A percentile compares a stretch with the other conserved stretches of the same genome.
These are phyloP conservation scores for Burhinus oedicnemus DNA, from an alignment of 2,113 vertebrate genomes.

Conservation along the genomic window DNA sequence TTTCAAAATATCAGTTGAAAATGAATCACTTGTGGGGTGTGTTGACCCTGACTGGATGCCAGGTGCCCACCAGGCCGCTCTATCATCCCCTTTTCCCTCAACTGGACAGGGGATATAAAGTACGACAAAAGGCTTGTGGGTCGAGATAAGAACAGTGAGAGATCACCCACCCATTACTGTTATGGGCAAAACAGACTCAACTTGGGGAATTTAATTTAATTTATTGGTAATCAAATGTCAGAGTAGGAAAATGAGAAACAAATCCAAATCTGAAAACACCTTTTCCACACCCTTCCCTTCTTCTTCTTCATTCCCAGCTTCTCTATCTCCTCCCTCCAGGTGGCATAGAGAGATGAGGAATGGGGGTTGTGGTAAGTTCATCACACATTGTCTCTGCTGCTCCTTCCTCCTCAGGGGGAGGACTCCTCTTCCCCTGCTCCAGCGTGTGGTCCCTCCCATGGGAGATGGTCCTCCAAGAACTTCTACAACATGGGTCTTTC, in stretches of 20 bases:
- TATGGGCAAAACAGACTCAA: not conserved
- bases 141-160: not conserved
- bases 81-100: fast-evolving
- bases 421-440: not conserved
- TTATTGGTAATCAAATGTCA: not conserved
- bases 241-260: not conserved
- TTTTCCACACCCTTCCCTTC: not conserved
- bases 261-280: not conserved
- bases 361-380: not conserved
- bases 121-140: fast-evolving
- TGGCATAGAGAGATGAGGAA: fast-evolving
- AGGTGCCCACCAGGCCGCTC: not conserved
- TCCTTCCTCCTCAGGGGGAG: not conserved
- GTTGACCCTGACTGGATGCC: not conserved
- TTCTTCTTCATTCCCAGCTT: not conserved
- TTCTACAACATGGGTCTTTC: not conserved
- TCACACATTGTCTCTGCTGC: fast-evolving
- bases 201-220: not conserved
- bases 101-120: not conserved
- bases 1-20: not conserved
- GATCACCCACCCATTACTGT: not conserved
- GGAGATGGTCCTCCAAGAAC: not conserved
- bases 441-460: fast-evolving
- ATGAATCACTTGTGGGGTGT: not conserved
- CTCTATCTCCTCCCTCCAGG: not conserved